Conservation (phyloP, 2,113 vertebrate species). For the Mirounga angustirostris region DNA sequence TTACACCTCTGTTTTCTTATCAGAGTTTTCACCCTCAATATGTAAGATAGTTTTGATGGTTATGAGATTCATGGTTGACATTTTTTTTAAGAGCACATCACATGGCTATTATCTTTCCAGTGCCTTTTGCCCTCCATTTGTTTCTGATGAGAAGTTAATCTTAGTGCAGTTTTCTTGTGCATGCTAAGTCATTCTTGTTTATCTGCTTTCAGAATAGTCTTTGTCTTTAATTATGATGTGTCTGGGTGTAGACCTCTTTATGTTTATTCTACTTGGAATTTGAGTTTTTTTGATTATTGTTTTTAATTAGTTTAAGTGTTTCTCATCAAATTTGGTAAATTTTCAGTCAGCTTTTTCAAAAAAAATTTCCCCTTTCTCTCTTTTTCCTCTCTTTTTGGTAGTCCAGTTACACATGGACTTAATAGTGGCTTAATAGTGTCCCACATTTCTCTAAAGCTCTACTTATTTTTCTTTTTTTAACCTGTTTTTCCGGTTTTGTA, state of each 20-base stretch:
- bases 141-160: neutral
- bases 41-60: neutral
- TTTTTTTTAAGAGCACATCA: neutral
- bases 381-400: neutral
- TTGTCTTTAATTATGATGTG: neutral
- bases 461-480: neutral
- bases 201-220: slow-evolving; percentile 21
- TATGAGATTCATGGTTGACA: neutral
- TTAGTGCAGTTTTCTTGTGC: neutral
- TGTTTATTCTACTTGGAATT: slow-evolving; percentile 38
- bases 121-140: neutral
- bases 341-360: neutral
- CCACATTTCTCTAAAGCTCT: neutral
- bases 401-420: neutral
- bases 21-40: neutral
- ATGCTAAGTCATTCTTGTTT: neutral
- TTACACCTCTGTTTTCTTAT: neutral
- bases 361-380: neutral
- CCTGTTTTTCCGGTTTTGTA: neutral
- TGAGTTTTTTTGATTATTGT: slow-evolving; percentile 27
- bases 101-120: neutral
- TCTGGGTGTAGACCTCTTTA: slow-evolving; percentile 1
- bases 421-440: neutral
- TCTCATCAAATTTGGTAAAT: slow-evolving; percentile 4
- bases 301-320: neutral